Conservation (phyloP, 2,113 vertebrate species). For the Tauraco erythrolophus region DNA sequence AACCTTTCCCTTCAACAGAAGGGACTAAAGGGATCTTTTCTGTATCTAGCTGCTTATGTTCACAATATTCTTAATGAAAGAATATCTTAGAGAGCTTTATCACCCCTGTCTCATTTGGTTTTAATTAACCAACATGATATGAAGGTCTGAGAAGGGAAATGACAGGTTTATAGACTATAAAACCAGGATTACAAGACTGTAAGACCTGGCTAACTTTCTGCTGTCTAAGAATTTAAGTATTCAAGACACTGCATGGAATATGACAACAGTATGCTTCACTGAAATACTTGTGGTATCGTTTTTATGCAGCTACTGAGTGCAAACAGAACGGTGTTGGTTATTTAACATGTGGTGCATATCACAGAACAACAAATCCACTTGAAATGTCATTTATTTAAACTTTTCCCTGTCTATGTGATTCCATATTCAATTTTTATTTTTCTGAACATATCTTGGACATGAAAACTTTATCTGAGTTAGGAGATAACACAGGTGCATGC, state of each 20-base stretch:
- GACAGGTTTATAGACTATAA: background rate
- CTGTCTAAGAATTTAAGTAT: background rate
- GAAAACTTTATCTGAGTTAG: background rate
- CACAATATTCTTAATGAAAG: background rate
- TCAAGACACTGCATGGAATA: background rate
- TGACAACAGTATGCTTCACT: background rate
- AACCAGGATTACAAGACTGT: background rate
- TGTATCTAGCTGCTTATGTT: background rate
- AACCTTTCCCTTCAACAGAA: background rate
- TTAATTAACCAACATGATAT: background rate
- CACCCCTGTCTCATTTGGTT: background rate
- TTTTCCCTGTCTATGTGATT: background rate
- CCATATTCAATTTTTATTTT: background rate
- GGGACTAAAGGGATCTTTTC: background rate
- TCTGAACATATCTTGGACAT: background rate
- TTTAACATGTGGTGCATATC: background rate
- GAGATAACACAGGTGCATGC: accelerated
- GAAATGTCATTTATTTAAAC: background rate
- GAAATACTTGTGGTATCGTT: background rate
- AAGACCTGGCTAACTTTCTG: background rate
- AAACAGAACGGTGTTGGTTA: background rate
- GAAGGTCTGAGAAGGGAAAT: background rate
- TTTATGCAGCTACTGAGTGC: background rate
- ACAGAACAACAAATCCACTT: background rate
- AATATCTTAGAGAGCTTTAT: background rate